Evolutionary conservation across 2,888 invertebrate species (phyloP).

Genomic region (Tetragonisca angustula): DNA sequence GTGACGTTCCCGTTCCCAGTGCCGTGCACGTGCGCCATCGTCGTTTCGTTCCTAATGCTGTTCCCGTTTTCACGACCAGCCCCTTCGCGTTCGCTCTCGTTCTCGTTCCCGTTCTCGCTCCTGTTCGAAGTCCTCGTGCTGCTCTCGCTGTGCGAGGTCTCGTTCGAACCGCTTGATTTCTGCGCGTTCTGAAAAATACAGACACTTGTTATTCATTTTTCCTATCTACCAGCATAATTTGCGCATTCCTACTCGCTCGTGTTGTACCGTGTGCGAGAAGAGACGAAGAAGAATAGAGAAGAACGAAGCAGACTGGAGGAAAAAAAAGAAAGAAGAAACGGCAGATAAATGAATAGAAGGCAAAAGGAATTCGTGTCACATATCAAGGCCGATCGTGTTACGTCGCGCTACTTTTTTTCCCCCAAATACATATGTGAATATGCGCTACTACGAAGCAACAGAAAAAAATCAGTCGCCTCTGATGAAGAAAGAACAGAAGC

Average conservation of each 20-base stretch:
- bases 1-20: conserved; percentile 75
- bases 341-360: conserved; percentile 9
- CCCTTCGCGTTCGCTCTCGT: conserved; percentile 24
- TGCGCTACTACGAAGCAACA: neutral
- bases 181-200: conserved; percentile 73
- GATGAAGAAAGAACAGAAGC: neutral
- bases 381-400: conserved; percentile 73
- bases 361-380: conserved; percentile 68
- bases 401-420: conserved; percentile 59
- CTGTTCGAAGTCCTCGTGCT: conserved; percentile 70
- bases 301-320: no score
- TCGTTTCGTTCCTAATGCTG: conserved; percentile 53
- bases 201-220: neutral
- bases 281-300: no score
- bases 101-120: conserved; percentile 59
- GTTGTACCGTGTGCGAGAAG: neutral
- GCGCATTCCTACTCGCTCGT: neutral
- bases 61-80: conserved; percentile 44
- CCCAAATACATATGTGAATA: conserved; percentile 11
- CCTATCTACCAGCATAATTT: neutral
- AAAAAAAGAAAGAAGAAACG: no score
- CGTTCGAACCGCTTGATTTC: conserved; percentile 79
- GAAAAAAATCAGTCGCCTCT: neutral
- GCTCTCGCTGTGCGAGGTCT: conserved; percentile 77
- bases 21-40: conserved; percentile 60